A percentile compares a stretch with the other conserved stretches of the same genome.
Evolutionary conservation across 1,140 invertebrate genomes (phyloP).

Genomic region (Anthonomus grandis): DNA sequence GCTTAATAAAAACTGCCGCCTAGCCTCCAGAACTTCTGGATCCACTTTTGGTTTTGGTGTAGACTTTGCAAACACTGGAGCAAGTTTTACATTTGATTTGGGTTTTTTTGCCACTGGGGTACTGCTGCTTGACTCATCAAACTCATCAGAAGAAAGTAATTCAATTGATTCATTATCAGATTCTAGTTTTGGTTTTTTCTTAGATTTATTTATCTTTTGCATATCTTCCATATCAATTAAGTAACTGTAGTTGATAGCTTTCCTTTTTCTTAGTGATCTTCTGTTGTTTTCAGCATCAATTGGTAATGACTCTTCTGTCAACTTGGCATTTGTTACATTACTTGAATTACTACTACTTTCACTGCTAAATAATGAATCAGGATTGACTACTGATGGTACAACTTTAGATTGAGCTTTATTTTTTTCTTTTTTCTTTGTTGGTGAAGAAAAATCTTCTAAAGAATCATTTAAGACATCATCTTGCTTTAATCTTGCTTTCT

Average conservation of each 20-base stretch:
- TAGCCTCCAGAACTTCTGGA: conserved; percentile 53
- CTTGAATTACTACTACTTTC: neutral
- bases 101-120: too few species aligned
- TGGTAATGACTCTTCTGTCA: too few species aligned
- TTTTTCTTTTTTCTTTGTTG: neutral
- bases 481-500: neutral
- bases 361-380: neutral
- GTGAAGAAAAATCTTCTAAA: conserved; percentile 6
- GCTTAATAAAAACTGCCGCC: conserved; percentile 58
- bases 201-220: neutral
- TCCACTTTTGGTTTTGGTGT: conserved; percentile 54
- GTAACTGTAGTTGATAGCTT: neutral
- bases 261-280: conserved; percentile 1
- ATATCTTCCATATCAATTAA: conserved; percentile 1
- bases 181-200: conserved; percentile 2
- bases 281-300: neutral
- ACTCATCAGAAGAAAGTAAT: conserved; percentile 21
- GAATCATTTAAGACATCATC: conserved; percentile 1
- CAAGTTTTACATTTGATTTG: conserved; percentile 48
- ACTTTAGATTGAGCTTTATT: neutral
- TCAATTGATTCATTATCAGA: conserved; percentile 14
- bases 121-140: conserved; percentile 6
- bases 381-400: neutral
- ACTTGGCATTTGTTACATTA: neutral
- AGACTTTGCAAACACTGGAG: conserved; percentile 58